Evolutionary conservation across 2,888 invertebrate species (phyloP).

Genomic region (Euclidia mi): DNA sequence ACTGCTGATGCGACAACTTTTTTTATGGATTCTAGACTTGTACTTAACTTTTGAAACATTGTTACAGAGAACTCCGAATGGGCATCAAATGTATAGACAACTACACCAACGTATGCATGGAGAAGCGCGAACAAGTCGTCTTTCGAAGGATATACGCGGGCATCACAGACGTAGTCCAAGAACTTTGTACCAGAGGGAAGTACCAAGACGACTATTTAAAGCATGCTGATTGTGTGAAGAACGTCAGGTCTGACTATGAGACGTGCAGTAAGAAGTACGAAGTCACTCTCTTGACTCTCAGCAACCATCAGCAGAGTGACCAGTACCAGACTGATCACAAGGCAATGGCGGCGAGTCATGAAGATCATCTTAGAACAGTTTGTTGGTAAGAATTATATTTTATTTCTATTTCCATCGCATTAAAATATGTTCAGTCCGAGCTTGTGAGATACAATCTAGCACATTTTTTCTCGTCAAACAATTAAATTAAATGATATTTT

Average conservation of each 20-base stretch:
- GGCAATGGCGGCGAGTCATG: slow-evolving; percentile 67
- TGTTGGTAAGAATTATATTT: slow-evolving; percentile 79
- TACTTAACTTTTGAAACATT: slow-evolving; percentile 37
- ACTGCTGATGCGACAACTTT: no score
- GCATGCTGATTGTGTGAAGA: slow-evolving; percentile 94
- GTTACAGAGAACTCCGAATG: slow-evolving; percentile 92
- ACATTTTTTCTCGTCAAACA: no score
- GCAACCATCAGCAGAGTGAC: slow-evolving; percentile 76
- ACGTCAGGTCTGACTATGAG: slow-evolving; percentile 93
- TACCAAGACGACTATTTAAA: slow-evolving; percentile 95
- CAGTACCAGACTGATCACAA: slow-evolving; percentile 77
- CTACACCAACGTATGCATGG: slow-evolving; percentile 94
- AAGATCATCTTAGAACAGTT: slow-evolving; percentile 82
- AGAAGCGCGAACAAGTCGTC: slow-evolving; percentile 92
- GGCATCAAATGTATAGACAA: slow-evolving; percentile 94
- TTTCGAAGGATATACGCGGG: slow-evolving; percentile 94
- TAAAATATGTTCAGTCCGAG: no score
- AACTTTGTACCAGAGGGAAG: slow-evolving; percentile 93
- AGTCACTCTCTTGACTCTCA: slow-evolving; percentile 91
- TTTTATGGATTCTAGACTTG: no score
- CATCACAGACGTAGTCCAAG: slow-evolving; percentile 93
- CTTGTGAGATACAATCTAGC: no score
- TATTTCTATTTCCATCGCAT: no score
- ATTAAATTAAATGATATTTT: no score
- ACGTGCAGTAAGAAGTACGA: slow-evolving; percentile 93